Evolutionary conservation across 2,888 invertebrate genomes (phyloP), one percentile per base, ranked within the genome.

Genomic region (Auanema sp.): DNA sequence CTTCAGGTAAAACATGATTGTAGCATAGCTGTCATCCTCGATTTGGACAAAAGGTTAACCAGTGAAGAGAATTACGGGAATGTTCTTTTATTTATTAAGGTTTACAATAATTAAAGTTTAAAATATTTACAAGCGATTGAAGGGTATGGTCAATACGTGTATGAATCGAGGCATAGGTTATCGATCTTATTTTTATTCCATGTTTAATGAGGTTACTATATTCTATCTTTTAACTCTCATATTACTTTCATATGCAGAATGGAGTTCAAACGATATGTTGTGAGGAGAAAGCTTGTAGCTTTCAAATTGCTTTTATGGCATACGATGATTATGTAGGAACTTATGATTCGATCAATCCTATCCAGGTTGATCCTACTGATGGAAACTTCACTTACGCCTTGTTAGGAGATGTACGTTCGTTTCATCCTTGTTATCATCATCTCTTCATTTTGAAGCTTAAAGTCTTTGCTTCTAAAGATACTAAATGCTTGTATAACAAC

Each of bases 401-500:
- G 1, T 62, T 71, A 24, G 41, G 52, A 25, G 71, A 60, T 40
- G 71, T 71, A 18, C 53, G 60, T 25, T 58, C 14, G 43, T 3
- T 23, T 10, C 6, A 25, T 25, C 56, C 12, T 43, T 47, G 21
- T 21, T 24, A 23, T 23, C n/a, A 54, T 12, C 14, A 21, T 23
- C 4, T 1, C 21, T 40, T 21, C 42, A n/a, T 23, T 60, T 56
- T 43, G 25, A 23, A 55, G 59, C 40, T 33, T n/a, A 63, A 63
- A 52, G 40, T 49, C 16, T 40, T 63, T 6, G 33, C 58, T 8
- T 16, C 21, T 11, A 8, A n/a, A 41, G 16, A 10, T 16, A 43
- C 8, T 24, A 59, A 33, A 12, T 74, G 76, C 53, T 66, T 72
- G 12, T 76, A 70, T 61, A 76, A 76, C 41, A 71, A 69, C 21